Evolutionary conservation across 2,113 vertebrate genomes (phyloP).

Genomic region (Thalassarche chlororhynchos): DNA sequence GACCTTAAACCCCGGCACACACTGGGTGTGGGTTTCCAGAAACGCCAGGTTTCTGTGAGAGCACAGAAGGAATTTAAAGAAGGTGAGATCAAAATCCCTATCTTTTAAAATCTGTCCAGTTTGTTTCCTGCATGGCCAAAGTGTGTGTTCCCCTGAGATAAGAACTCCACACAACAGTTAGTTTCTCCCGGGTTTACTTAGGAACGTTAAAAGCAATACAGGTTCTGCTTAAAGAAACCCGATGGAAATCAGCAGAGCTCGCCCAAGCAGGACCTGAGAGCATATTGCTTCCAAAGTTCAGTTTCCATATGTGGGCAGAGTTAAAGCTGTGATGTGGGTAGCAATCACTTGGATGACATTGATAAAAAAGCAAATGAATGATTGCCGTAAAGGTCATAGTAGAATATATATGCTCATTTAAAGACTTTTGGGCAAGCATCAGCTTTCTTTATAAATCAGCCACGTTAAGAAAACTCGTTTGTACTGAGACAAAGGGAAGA

Average conservation of each 20-base stretch:
- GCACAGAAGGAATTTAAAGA: neutral
- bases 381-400: neutral
- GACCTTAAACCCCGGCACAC: neutral
- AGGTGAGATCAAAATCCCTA: neutral
- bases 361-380: neutral
- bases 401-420: neutral
- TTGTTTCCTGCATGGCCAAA: neutral
- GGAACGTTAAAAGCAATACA: neutral
- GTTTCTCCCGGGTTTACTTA: neutral
- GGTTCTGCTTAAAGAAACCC: neutral
- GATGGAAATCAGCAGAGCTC: neutral
- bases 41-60: neutral
- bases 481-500: neutral
- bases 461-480: neutral
- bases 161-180: neutral
- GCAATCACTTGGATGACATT: neutral
- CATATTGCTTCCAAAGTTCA: neutral
- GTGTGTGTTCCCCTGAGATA: neutral
- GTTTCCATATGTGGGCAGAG: neutral
- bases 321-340: neutral
- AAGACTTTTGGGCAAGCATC: neutral
- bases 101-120: neutral
- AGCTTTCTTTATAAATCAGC: neutral
- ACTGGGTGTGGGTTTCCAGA: neutral
- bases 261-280: neutral